These are phyloP conservation scores for Micromussa lordhowensis DNA, from an alignment of 92 coral and sea anemone genomes.

Conservation along the genomic window DNA sequence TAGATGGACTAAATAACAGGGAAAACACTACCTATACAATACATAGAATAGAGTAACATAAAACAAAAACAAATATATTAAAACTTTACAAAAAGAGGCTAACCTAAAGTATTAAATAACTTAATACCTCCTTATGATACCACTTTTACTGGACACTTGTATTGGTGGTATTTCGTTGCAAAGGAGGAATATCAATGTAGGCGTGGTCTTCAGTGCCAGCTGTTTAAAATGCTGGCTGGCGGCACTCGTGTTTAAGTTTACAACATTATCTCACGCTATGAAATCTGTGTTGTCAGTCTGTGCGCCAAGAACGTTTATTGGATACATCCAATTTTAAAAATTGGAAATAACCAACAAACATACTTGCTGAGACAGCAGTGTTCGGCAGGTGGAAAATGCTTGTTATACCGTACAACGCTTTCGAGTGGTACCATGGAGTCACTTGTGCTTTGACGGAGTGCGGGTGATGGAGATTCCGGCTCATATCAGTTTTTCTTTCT, in stretches of 20 bases:
- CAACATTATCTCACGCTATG: neutral
- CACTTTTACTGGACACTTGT: constrained; percentile 11
- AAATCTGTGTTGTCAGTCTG: neutral
- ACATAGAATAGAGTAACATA: no score
- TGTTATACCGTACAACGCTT: no score
- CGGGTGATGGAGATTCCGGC: no score
- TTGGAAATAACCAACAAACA: neutral
- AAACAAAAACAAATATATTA: no score
- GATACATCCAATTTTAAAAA: neutral
- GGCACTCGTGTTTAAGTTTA: constrained; percentile 22
- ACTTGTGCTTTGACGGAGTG: no score
- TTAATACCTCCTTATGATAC: constrained; percentile 12
- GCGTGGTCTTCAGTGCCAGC: constrained; percentile 33
- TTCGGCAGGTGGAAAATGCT: neutral
- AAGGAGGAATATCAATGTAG: constrained; percentile 19
- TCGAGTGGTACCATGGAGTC: no score
- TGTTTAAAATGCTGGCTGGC: neutral
- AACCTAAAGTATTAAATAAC: no score
- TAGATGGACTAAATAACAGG: no score
- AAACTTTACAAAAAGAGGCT: no score
- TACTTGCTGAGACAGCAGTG: neutral
- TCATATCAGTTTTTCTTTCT: no score
- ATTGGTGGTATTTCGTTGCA: neutral
- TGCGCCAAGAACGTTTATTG: neutral
- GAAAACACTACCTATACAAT: no score